phyloP scores from a whole-genome alignment of 2,797 vertebrate genomes.

The Todus mexicanus region DNA sequence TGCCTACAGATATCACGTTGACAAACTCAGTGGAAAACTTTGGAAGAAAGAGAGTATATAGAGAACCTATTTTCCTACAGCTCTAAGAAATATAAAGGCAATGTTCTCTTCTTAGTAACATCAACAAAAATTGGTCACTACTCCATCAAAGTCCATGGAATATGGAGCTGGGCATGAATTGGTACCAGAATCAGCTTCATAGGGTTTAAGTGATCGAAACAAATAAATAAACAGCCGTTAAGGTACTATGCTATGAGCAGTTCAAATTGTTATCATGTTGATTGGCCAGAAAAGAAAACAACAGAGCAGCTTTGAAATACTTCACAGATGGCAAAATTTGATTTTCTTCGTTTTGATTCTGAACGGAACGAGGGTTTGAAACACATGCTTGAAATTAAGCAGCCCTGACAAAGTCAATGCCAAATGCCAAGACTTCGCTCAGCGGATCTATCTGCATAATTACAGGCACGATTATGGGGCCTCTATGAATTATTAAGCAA shows the following conservation, averaged over 20 bases:
- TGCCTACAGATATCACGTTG: neutral
- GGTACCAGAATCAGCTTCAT: neutral
- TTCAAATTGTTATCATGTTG: neutral
- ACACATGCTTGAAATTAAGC: constrained; percentile 33
- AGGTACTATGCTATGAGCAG: neutral
- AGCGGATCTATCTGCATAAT: constrained; percentile 24
- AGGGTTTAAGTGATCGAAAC: neutral
- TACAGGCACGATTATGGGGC: neutral
- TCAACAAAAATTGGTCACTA: neutral
- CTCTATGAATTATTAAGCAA: constrained; percentile 11
- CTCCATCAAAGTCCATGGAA: neutral
- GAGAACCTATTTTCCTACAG: neutral
- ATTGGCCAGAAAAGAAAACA: constrained; percentile 24
- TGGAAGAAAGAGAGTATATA: neutral
- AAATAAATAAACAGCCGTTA: neutral
- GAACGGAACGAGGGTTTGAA: constrained; percentile 5
- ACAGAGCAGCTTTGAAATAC: neutral
- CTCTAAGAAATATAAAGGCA: neutral
- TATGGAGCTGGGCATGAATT: neutral
- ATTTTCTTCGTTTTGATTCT: constrained; percentile 12
- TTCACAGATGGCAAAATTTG: neutral
- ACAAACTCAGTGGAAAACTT: neutral
- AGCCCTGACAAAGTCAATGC: neutral
- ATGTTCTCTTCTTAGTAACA: neutral
- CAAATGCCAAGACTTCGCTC: neutral